Evolutionary conservation across 2,888 invertebrate genomes (phyloP).

Genomic region (Augochlorella aurata): DNA sequence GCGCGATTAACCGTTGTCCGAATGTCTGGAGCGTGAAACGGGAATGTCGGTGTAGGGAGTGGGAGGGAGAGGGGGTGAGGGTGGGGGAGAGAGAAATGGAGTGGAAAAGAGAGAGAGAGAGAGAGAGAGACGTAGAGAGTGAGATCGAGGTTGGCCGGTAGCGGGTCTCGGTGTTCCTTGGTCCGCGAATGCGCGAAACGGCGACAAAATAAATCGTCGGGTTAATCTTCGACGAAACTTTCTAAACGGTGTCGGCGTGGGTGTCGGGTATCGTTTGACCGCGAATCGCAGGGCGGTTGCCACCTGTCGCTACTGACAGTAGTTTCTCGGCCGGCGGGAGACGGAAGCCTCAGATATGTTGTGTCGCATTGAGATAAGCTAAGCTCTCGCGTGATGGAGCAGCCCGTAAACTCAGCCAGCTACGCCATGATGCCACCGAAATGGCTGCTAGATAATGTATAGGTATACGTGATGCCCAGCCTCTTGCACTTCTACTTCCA

Average conservation of each 20-base stretch:
- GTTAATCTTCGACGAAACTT: slow-evolving; percentile 77
- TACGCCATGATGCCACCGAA: slow-evolving; percentile 76
- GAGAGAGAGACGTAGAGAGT: too few species aligned
- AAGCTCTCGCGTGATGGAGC: slow-evolving; percentile 80
- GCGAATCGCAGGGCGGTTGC: slow-evolving; percentile 69
- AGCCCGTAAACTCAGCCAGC: slow-evolving; percentile 78
- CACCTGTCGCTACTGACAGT: slow-evolving; percentile 72
- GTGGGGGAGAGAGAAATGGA: too few species aligned
- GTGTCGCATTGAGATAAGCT: slow-evolving; percentile 80
- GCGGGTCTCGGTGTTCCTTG: background rate
- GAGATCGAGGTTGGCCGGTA: background rate
- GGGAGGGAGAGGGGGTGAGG: too few species aligned
- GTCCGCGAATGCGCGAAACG: too few species aligned
- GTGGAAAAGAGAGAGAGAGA: too few species aligned
- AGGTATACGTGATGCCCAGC: slow-evolving; percentile 65
- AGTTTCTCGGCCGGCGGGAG: slow-evolving; percentile 71
- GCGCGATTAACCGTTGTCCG: slow-evolving; percentile 73
- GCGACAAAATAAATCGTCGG: slow-evolving; percentile 70
- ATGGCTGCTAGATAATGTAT: slow-evolving; percentile 79
- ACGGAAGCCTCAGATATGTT: slow-evolving; percentile 79
- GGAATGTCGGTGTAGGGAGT: slow-evolving; percentile 3
- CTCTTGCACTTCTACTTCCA: slow-evolving; percentile 44
- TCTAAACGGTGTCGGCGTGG: slow-evolving; percentile 64
- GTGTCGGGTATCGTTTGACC: slow-evolving; percentile 71
- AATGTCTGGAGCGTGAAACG: slow-evolving; percentile 65